phyloP scores from a whole-genome alignment of 2,113 vertebrate species.

The Notothenia rossii region DNA sequence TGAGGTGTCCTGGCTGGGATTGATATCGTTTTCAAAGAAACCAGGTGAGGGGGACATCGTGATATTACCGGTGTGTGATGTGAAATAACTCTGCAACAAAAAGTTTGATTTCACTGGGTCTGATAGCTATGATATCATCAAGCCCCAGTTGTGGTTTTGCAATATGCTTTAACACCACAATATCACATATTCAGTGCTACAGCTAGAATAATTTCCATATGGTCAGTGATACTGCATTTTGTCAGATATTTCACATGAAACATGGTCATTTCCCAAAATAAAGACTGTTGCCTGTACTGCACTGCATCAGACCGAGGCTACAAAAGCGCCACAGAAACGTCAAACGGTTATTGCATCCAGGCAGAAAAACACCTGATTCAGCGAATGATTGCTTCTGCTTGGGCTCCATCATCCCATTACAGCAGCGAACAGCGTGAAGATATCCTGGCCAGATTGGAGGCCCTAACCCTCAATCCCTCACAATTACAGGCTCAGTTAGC shows the following conservation, averaged over 20 bases:
- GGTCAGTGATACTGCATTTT: slow-evolving; percentile 34
- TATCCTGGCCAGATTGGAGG: slow-evolving; percentile 7
- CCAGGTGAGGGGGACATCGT: slow-evolving; percentile 30
- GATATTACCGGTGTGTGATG: slow-evolving; percentile 2
- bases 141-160: slow-evolving; percentile 53
- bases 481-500: slow-evolving; percentile 47
- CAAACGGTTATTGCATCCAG: slow-evolving; percentile 17
- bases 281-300: slow-evolving; percentile 21
- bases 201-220: slow-evolving; percentile 60
- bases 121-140: slow-evolving; percentile 51
- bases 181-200: slow-evolving; percentile 33
- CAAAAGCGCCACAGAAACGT: background rate
- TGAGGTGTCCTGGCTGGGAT: slow-evolving; percentile 26
- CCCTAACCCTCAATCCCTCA: slow-evolving; percentile 23
- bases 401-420: slow-evolving; percentile 42
- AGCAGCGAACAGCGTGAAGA: slow-evolving; percentile 37
- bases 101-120: slow-evolving; percentile 9
- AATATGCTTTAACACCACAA: slow-evolving; percentile 54
- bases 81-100: slow-evolving; percentile 14
- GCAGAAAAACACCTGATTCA: slow-evolving; percentile 63
- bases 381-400: slow-evolving; percentile 52
- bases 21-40: slow-evolving; percentile 59
- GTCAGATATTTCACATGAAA: slow-evolving; percentile 59
- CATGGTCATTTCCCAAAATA: slow-evolving; percentile 53
- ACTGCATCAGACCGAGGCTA: slow-evolving; percentile 12